Base-by-base conservation (phyloP, 1,140 invertebrate species). In the Probaryconus sp. region DNA sequence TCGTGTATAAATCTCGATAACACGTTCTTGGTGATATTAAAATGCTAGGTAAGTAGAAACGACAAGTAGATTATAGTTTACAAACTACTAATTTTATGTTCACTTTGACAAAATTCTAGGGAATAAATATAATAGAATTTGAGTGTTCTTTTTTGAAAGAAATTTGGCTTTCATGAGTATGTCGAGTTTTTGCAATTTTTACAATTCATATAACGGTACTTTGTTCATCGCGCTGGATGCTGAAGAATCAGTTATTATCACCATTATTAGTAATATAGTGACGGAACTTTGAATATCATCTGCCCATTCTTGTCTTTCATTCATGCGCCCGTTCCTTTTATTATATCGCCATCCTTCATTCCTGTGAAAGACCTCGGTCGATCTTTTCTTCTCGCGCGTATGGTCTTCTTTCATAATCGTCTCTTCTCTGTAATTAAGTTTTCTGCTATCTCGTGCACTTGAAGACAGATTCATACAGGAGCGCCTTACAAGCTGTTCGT, bases 401-500 rank as follows among this genome's bases (percentile, higher is more conserved):
- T 37, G 20, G 56, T 42, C 64, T 65, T 70, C 60, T 51, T 65
- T 78, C 50, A 76, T 76, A 76, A 76, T 76, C 72, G 72, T 70
- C 73, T 71, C 71, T 76, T 76, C 61, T 76, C 48, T 63, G 73
- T 71, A 76, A 76, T 76, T 76, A 76, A 76, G 73, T 76, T 71
- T 61, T 60, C 61, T 73, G 45, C 48, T 55, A 40, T 50, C 37
- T 40, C 38, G 60, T 40, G 53, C 51, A 64, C 60, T 63, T 38
- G 50, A 56, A 74, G 63, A 74, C 63, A 37, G 42, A 58, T 58
- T 58, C 55, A n/a, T n/a, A n/a, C n/a, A 69, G 53, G 28, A 40
- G 60, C 60, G 55, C 55, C 45, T 65, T 70, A 64, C 51, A 65
- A 69, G 53, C 51, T 45, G 43, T 24, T 28, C 53, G 60, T 71